Evolutionary conservation across 2,888 invertebrate genomes (phyloP).

Genomic region (Himalopsyche kuldschensis): DNA sequence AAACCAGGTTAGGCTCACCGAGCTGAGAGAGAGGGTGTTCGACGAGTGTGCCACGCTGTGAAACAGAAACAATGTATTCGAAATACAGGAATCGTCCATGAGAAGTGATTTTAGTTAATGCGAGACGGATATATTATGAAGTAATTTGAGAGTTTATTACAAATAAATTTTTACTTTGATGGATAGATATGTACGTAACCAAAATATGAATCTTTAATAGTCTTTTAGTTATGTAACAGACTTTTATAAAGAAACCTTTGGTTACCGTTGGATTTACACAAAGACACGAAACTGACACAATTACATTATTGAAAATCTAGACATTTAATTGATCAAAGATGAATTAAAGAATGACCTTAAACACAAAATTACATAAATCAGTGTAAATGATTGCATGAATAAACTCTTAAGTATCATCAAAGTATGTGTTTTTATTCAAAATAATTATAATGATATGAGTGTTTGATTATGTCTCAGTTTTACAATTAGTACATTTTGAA

Average conservation of each 20-base stretch:
- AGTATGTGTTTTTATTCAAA: too few species aligned
- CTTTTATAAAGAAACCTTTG: neutral
- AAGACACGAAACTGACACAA: too few species aligned
- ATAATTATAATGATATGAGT: neutral
- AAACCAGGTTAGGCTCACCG: neutral
- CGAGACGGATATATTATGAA: constrained; percentile 8
- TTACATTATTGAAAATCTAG: too few species aligned
- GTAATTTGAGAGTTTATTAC: constrained; percentile 26
- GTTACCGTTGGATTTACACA: too few species aligned
- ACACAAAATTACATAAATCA: too few species aligned
- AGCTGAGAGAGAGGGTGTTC: constrained; percentile 1
- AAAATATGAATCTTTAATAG: constrained; percentile 18
- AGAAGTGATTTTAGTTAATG: constrained; percentile 21
- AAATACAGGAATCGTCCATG: constrained; percentile 28
- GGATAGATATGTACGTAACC: constrained; percentile 14
- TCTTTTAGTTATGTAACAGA: constrained; percentile 30
- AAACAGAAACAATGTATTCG: neutral
- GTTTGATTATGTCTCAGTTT: too few species aligned
- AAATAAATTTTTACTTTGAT: constrained; percentile 7
- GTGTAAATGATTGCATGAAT: too few species aligned
- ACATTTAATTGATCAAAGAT: too few species aligned
- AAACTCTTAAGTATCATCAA: too few species aligned
- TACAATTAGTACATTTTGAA: too few species aligned
- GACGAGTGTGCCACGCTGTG: neutral
- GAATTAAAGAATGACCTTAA: too few species aligned